Base-by-base conservation (phyloP, 2,888 invertebrate species). In the Amorpha juglandis region DNA sequence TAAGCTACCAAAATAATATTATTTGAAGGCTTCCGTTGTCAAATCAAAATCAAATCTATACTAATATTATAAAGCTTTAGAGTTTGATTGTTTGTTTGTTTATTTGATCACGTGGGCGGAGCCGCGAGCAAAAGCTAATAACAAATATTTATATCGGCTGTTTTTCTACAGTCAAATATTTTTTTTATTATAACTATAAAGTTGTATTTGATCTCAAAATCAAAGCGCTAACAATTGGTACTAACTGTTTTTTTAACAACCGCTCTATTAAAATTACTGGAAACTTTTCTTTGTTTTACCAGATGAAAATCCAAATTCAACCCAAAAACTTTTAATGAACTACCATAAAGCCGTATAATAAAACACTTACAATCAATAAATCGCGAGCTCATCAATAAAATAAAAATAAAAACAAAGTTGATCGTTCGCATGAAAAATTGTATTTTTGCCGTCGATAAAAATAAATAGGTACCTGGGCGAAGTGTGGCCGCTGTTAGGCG, bases 401-500 rank as follows among this genome's bases (percentile, higher is more conserved):
- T 55, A 72, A 69, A 74, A 73, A 74, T 74, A 71, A 69, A 74
- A 65, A 65, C 62, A 65, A 65, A 63, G 63, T 67, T 70, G 50
- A 70, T 70, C 67, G 73, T 72, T 71, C 63, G 65, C 65, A 68
- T 67, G 63, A 72, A 70, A 63, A 52, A 63, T 35, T 75, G 72
- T 76, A 71, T 74, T 77, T 78, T 80, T 80, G 81, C 79, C 80
- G 82, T 81, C 86, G 86, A 90, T 88, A 89, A 89, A 90, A 90
- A 90, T 86, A 90, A 89, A 89, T 88, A 89, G 87, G 81, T 82
- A 81, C 80, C 80, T 79, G 76, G 76, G 77, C 79, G 78, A 79
- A 84, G 82, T 84, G 88, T 82, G 90, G 88, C 82, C 83, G 84
- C 84, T 86, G 88, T 90, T 87, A 84, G 87, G 89, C 87, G 89